phyloP scores from a whole-genome alignment of 2,888 invertebrate genomes.

The Scaeva pyrastri region DNA sequence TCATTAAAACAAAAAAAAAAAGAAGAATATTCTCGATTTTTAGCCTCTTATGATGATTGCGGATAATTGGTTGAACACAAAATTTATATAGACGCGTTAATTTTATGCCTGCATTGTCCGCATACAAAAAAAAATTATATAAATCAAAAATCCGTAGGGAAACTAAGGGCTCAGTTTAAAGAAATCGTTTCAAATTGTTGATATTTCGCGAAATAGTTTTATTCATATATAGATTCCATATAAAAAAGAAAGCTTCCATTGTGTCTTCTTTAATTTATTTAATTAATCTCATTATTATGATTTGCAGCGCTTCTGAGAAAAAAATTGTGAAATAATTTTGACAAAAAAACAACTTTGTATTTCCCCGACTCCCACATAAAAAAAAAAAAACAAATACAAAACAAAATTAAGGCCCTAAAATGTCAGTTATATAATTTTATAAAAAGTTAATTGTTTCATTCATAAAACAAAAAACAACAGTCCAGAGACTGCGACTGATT shows the following conservation, averaged over 20 bases:
- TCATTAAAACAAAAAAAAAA: constrained; percentile 62
- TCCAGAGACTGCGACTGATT: background rate
- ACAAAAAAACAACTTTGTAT: background rate
- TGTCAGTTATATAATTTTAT: background rate
- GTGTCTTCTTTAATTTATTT: constrained; percentile 33
- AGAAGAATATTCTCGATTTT: constrained; percentile 82
- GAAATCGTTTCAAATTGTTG: constrained; percentile 73
- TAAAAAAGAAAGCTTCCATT: constrained; percentile 22
- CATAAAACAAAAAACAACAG: background rate
- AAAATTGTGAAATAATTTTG: background rate
- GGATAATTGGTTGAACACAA: constrained; percentile 84
- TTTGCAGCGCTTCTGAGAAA: constrained; percentile 27
- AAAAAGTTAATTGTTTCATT: background rate
- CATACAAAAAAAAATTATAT: constrained; percentile 44
- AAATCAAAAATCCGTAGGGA: constrained; percentile 67
- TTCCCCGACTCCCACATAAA: background rate
- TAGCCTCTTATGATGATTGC: constrained; percentile 83
- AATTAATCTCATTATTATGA: constrained; percentile 33
- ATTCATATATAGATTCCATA: constrained; percentile 36
- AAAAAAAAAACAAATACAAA: background rate
- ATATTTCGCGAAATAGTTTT: constrained; percentile 55
- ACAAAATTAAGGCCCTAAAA: background rate
- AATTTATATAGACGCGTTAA: constrained; percentile 70
- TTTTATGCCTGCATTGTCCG: constrained; percentile 75
- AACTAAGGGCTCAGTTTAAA: constrained; percentile 75